Evolutionary conservation across 2,113 vertebrate species (phyloP), one percentile per base, ranked within the genome.

Genomic region (Aptenodytes forsteri): DNA sequence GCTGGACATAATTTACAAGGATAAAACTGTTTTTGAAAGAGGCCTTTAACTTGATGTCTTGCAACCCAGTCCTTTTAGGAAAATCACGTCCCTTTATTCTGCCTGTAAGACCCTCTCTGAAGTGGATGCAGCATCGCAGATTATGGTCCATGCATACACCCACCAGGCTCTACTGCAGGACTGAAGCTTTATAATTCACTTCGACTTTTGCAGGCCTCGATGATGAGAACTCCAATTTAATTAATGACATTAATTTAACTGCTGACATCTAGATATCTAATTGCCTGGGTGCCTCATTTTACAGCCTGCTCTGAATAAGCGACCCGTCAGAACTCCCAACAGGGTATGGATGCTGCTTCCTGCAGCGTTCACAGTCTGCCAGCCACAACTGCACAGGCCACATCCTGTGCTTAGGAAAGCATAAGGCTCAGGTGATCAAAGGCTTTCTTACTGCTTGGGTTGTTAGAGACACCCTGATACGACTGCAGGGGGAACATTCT

Each of bases 91-190:
- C 14, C 8, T 61, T 72, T 55, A 5, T 71, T 67, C 19, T 84
- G 34, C 55, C n/a, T 38, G 3, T 66, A n/a, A 49, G 13, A 23
- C 11, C 7, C 10, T 55, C 16, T 79, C 18, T 65, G 34, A 38
- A 42, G 21, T 29, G 20, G 34, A 7, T 66, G 49, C 13, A 66
- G 34, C 18, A 15, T 75, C 1, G 0, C 36, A 59, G 58, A 64
- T 9, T 17, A 13, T 0, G 0, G 49, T 49, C 79, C 40, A 3
- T 72, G 16, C 21, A 13, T 25, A 32, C 13, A 44, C 6, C 7
- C 30, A 44, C 78, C 23, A 91, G 23, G 13, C 21, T 84, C 27
- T 67, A n/a, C 44, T 55, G 38, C 32, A 71, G 56, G 26, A 66
- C 38, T 32, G 59, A 42, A 81, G n/a, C 34, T 82, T 73, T 76